Conservation (phyloP, 2,113 vertebrate genomes). For the Salvelinus sp. region DNA sequence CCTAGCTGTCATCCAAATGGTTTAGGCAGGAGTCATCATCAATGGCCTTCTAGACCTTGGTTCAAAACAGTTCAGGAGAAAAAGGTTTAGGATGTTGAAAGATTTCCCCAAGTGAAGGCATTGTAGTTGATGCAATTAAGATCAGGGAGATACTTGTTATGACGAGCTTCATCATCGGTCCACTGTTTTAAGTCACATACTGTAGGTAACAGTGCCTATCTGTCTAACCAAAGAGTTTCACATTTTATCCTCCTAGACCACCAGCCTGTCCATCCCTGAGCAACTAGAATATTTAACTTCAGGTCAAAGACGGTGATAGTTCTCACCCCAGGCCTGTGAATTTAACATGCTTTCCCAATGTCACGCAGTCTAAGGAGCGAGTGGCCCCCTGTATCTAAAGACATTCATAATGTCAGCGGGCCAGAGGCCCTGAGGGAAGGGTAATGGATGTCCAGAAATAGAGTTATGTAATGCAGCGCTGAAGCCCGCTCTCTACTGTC, state of each 20-base stretch:
- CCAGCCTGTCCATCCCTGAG: neutral
- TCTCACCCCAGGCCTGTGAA: constrained; percentile 47
- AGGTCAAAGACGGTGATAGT: constrained; percentile 26
- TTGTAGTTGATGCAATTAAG: neutral
- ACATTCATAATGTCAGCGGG: constrained; percentile 25
- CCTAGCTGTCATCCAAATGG: neutral
- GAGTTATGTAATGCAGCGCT: neutral
- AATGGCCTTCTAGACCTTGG: neutral
- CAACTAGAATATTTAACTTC: neutral
- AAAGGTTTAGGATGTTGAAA: neutral
- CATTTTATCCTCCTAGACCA: neutral
- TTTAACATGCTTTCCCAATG: constrained; percentile 63
- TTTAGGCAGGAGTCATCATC: neutral
- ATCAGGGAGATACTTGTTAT: neutral
- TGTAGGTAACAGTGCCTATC: neutral
- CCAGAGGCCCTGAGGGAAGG: constrained; percentile 6
- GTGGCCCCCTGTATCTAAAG: constrained; percentile 37
- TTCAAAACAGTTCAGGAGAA: neutral
- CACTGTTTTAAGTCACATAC: neutral
- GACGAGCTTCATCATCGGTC: neutral
- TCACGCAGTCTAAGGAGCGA: constrained; percentile 39
- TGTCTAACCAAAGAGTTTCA: neutral
- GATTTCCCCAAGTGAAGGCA: neutral
- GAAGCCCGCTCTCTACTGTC: neutral
- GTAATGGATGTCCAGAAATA: constrained; percentile 6